Base-by-base conservation (phyloP, 2,797 vertebrate species). In the Heliangelus exortis region DNA sequence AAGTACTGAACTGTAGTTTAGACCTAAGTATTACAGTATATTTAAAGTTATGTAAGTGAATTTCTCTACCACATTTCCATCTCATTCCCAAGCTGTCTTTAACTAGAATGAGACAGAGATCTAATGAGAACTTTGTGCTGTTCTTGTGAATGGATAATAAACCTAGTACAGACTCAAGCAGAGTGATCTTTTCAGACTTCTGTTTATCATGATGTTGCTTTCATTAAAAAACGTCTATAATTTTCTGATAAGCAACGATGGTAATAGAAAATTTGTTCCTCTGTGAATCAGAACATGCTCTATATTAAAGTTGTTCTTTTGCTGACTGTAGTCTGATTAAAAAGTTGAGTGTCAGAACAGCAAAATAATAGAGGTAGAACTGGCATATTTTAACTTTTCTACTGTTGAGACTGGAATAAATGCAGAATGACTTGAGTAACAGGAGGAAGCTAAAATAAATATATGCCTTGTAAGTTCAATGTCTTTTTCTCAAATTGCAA, bases 401-500 rank as follows among this genome's bases (percentile, higher is more conserved):
- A 1, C 29, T 47, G 7, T 47, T 86, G 62, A 62, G 47, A 51
- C 18, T 67, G 26, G 48, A 72, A 43, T 84, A 47, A 95, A 57
- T 67, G 23, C 15, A 47, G 28, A 21, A 50, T 72, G 23, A 43
- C 17, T 68, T 55, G 54, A 77, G 19, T 74, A 76, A 26, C 16
- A 33, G 34, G 71, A 80, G 39, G 55, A 75, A 68, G 16, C 28
- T 81, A 41, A 55, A 82, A 76, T 86, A 90, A 41, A n/a, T 34
- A 5, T 57, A 10, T 96, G 74, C 11, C 12, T 39, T 93, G 0
- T 62, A 69, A 86, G 33, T 62, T 53, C 48, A 53, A 2, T 79
- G 1, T 41, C 65, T 75, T 80, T 91, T 21, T 65, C 95, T 98
- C 54, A 96, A 97, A 88, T 36, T 75, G 26, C 31, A 63, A 90